These are phyloP conservation scores for Eidolon helvum DNA, from an alignment of 2,113 vertebrate species.

Conservation along the genomic window DNA sequence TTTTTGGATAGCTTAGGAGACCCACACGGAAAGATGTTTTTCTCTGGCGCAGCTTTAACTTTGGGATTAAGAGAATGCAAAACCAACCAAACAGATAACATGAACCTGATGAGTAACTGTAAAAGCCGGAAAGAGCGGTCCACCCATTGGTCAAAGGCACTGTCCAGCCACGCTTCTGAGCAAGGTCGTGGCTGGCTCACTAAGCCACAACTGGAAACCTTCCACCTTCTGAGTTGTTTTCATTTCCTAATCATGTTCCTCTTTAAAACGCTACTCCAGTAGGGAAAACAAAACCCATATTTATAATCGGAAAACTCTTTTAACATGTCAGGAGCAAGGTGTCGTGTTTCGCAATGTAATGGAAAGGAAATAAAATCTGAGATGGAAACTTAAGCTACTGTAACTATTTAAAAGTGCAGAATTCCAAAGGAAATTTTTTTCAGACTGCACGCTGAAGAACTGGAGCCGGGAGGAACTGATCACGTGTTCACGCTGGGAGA, in stretches of 20 bases:
- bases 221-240: background rate
- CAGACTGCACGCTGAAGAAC: conserved; percentile 71
- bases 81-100: background rate
- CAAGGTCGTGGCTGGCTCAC: rapidly evolving
- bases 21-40: background rate
- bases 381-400: conserved; percentile 25
- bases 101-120: background rate
- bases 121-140: background rate
- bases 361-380: background rate
- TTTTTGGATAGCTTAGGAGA: background rate
- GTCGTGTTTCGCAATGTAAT: background rate
- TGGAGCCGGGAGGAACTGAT: conserved; percentile 71
- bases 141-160: rapidly evolving
- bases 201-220: background rate
- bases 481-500: conserved; percentile 66
- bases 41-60: background rate
- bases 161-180: rapidly evolving
- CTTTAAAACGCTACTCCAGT: background rate
- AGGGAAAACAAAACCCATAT: background rate
- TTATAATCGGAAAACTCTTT: background rate
- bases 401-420: conserved; percentile 79
- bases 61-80: background rate
- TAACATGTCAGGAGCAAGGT: background rate
- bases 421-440: conserved; percentile 70
- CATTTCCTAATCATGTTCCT: background rate